A percentile compares a stretch with the other conserved stretches of the same genome.
These are phyloP conservation scores for Limonius californicus DNA, from an alignment of 1,140 invertebrate species.

Conservation along the genomic window DNA sequence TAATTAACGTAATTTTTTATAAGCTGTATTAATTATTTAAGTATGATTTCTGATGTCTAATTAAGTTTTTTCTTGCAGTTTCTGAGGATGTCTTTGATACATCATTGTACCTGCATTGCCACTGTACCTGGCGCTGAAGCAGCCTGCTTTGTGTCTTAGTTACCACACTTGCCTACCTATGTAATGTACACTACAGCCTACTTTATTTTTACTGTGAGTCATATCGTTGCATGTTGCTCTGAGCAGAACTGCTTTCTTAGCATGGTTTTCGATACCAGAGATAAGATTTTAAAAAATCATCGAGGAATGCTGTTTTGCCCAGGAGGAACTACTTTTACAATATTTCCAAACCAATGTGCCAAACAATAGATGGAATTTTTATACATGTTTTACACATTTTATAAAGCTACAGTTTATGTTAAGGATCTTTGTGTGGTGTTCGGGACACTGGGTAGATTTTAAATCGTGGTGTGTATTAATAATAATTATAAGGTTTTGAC, in stretches of 20 bases:
- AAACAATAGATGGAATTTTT: constrained; percentile 3
- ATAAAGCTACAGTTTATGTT: neutral
- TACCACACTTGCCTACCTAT: constrained; percentile 5
- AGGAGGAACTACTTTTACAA: neutral
- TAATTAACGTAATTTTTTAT: no score
- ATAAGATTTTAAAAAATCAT: no score
- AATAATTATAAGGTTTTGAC: neutral
- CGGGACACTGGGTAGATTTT: neutral
- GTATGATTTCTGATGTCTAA: no score
- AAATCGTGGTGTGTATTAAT: neutral
- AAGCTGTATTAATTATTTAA: no score
- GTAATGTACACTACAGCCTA: neutral
- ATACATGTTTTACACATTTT: neutral
- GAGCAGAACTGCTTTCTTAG: neutral
- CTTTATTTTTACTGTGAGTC: neutral
- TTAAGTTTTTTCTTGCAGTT: no score
- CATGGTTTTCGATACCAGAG: no score
- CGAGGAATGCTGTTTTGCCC: neutral
- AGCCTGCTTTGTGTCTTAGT: neutral
- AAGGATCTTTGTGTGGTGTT: constrained; percentile 3
- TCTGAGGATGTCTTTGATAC: no score
- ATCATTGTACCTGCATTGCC: no score
- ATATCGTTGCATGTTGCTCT: neutral
- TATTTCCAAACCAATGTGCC: neutral
- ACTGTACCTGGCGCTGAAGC: neutral